Evolutionary conservation across 2,797 vertebrate genomes (phyloP), one percentile per base, ranked within the genome.

Genomic region (Gymnodraco acuticeps): DNA sequence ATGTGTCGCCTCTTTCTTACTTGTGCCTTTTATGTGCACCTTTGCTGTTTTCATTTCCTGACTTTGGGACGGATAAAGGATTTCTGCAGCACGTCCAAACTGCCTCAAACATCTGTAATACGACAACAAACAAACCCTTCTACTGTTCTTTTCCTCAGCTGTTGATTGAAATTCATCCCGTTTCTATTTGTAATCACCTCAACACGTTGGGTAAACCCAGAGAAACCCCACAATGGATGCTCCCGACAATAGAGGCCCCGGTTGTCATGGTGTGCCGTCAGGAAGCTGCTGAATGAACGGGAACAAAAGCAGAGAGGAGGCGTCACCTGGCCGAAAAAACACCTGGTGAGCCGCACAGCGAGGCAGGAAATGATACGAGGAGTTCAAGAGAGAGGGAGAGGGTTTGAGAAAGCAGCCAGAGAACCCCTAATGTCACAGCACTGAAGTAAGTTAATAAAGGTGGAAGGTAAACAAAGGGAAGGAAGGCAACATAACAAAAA

Each of bases 241-340:
- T 12, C 63, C 56, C 62, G 46, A 77, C 85, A 80, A 84, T 52
- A 64, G 69, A 64, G 27, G 50, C n/a, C n/a, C 23, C 27, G 5
- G 3, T 70, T 78, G 71, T 81, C 38, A 1, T 78, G 33, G 84
- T 79, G 88, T 78, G 76, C 88, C 84, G 87, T 85, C 87, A 87
- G 87, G 83, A 89, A 89, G 87, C 83, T 75, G 78, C 1, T 91
- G 87, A 92, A 89, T 84, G 72, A 82, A 87, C 77, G 56, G 16
- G 78, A 87, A 91, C 90, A 91, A 91, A 81, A 82, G 85, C 46
- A 69, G 84, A 23, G 69, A 76, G 75, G 84, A 88, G 83, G 81
- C 87, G 86, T 86, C 91, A 92, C 91, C 92, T 93, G 93, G 84
- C 74, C 78, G 1, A 56, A 64, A 81, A 56, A 64, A 82, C 93